phyloP scores from a whole-genome alignment of 2,888 invertebrate species.

The Crossocerus cetratus region DNA sequence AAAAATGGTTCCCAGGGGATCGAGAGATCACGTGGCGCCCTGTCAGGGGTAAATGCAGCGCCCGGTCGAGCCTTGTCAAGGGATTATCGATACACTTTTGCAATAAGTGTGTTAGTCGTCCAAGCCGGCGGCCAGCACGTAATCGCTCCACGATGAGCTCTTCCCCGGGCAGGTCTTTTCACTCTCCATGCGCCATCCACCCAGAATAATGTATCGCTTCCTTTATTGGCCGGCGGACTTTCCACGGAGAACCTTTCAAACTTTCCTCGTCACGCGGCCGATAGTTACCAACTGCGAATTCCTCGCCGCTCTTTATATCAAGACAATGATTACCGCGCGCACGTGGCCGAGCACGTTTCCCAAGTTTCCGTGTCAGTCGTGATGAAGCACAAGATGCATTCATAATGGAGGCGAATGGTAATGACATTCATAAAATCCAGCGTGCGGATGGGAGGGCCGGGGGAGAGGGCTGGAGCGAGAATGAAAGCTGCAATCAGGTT shows the following conservation, averaged over 20 bases:
- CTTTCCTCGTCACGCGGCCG: slow-evolving; percentile 2
- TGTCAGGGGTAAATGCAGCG: slow-evolving; percentile 51
- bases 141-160: slow-evolving; percentile 42
- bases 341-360: background rate
- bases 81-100: slow-evolving; percentile 54
- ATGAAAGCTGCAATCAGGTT: too few species aligned
- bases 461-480: too few species aligned
- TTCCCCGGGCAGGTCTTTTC: slow-evolving; percentile 10
- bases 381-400: background rate
- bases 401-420: background rate
- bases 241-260: slow-evolving; percentile 1
- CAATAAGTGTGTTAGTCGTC: slow-evolving; percentile 45
- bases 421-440: too few species aligned
- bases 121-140: slow-evolving; percentile 30
- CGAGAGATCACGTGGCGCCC: slow-evolving; percentile 47
- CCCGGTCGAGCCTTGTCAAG: slow-evolving; percentile 40
- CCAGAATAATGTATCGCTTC: slow-evolving; percentile 2
- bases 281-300: slow-evolving; percentile 6
- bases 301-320: background rate
- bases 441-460: too few species aligned
- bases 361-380: background rate
- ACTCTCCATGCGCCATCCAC: background rate
- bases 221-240: background rate
- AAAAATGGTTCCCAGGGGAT: slow-evolving; percentile 50
- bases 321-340: background rate